These are phyloP conservation scores for Hipparchia sbordonii DNA, from an alignment of 2,888 invertebrate genomes.

Conservation along the genomic window DNA sequence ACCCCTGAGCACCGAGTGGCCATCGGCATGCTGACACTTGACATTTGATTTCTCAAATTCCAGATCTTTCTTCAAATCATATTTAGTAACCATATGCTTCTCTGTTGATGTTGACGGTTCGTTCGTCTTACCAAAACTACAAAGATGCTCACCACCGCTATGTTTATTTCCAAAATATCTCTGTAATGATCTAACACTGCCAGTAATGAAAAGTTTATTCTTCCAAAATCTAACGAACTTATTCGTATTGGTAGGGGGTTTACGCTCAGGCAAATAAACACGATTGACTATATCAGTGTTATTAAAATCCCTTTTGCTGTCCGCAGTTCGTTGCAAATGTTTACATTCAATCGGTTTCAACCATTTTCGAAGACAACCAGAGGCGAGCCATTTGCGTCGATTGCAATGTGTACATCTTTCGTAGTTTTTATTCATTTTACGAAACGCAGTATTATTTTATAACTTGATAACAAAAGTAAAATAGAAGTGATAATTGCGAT, in stretches of 20 bases:
- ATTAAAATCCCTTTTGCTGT: slow-evolving; percentile 71
- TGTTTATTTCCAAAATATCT: slow-evolving; percentile 73
- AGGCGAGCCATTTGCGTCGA: slow-evolving; percentile 75
- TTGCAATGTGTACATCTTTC: slow-evolving; percentile 76
- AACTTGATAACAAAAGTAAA: too few species aligned
- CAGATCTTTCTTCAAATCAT: slow-evolving; percentile 59
- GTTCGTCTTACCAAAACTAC: slow-evolving; percentile 58
- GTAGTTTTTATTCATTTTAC: slow-evolving; percentile 74
- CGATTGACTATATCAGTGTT: slow-evolving; percentile 72
- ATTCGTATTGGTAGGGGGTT: slow-evolving; percentile 63
- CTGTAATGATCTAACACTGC: slow-evolving; percentile 73
- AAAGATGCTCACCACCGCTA: slow-evolving; percentile 61
- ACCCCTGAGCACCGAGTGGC: slow-evolving; percentile 71
- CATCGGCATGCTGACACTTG: slow-evolving; percentile 73
- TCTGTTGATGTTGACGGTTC: slow-evolving; percentile 64
- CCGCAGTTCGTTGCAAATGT: slow-evolving; percentile 75
- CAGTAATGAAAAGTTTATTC: slow-evolving; percentile 72
- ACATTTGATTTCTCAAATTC: slow-evolving; percentile 59
- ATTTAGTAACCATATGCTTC: slow-evolving; percentile 51
- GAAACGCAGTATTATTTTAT: not conserved
- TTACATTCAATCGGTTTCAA: slow-evolving; percentile 79
- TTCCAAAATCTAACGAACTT: slow-evolving; percentile 79
- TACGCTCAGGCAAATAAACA: slow-evolving; percentile 70
- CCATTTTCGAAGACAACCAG: slow-evolving; percentile 78
- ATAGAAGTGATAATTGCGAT: too few species aligned